Evolutionary conservation across 1,140 invertebrate species (phyloP).

Genomic region (Melanaphis sacchari): DNA sequence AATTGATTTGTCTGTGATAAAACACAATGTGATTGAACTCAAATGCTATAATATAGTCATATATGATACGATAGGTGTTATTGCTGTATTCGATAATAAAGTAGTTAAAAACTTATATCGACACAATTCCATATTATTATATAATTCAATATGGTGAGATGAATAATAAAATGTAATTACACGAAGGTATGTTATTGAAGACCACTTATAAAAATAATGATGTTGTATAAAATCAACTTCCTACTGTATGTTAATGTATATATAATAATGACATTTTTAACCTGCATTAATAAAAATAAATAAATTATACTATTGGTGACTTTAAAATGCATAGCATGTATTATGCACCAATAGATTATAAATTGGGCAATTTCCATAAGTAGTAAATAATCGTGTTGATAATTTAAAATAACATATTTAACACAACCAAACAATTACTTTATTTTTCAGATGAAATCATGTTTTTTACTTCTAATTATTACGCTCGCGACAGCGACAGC

Average conservation of each 20-base stretch:
- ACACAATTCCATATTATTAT: background rate
- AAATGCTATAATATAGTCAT: background rate
- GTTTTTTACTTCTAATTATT: conserved; percentile 28
- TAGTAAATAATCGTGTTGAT: background rate
- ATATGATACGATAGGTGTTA: background rate
- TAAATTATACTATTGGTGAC: background rate
- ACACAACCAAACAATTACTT: background rate
- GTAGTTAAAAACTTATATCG: background rate
- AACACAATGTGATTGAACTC: background rate
- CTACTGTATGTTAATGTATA: background rate
- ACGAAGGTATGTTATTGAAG: background rate
- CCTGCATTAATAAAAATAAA: background rate
- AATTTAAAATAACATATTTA: background rate
- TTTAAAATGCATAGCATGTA: background rate
- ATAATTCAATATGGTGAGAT: background rate
- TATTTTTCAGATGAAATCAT: conserved; percentile 50
- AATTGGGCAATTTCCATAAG: background rate
- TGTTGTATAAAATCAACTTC: background rate
- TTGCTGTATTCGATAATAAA: background rate
- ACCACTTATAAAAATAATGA: background rate
- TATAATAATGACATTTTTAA: background rate
- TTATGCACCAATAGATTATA: background rate
- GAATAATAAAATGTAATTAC: background rate
- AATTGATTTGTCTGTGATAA: background rate
- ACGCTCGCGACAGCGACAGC: conserved; percentile 12